Evolutionary conservation across 2,888 invertebrate species (phyloP), one percentile per base, ranked within the genome.

Genomic region (Abrostola tripartita): DNA sequence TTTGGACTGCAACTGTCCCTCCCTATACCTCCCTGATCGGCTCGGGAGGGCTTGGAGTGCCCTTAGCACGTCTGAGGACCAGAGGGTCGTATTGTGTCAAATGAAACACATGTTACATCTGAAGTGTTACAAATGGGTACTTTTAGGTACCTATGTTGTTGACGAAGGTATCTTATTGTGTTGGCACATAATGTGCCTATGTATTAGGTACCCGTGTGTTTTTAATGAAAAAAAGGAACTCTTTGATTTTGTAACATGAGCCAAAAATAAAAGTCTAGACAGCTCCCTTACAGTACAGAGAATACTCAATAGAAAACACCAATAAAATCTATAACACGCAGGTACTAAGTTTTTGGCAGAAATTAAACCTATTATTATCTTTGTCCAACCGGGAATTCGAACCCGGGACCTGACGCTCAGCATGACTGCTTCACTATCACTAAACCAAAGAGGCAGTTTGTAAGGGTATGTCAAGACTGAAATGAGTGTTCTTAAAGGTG

Each of bases 21-120:
- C 77, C 65, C 81, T 68, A 71, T 55, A 65, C 61, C 64, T 64
- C 37, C 37, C 44, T 71, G 73, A 80, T 80, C 78, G 78, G 67
- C 52, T 61, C 57, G 51, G 61, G 72, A 77, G 80, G 79, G 67
- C 62, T 57, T 68, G 54, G 64, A 83, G 85, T 65, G 74, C 82
- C 75, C 85, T 85, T 76, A 69, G 56, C 65, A 53, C 51, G 83
- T 83, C 82, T 83, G 82, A 82, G 79, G 70, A 77, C 67, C 53
- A 24, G 68, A 59, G 64, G 78, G 58, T 61, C 67, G 69, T 71
- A 74, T 83, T 83, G 84, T 85, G 85, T 81, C 85, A 84, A 85
- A 85, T 82, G 85, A 81, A 83, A 85, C 86, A 85, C 81, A 83
- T 85, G 86, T 78, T 76, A 52, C 75, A 49, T 51, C 65, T 81